Conservation (phyloP, 1,140 invertebrate species). For the Psix sp. region DNA sequence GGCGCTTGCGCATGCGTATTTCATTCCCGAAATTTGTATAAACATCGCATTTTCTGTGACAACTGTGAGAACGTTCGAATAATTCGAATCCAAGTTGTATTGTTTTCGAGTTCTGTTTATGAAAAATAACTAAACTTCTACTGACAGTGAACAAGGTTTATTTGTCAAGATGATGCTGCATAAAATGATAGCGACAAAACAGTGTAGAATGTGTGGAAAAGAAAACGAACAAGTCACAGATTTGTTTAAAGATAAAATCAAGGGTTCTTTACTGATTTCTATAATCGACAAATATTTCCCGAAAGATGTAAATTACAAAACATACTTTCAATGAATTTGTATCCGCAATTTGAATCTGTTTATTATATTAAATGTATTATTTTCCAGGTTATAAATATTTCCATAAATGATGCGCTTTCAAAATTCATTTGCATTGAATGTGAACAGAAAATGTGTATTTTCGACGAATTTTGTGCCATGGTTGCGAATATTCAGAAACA, state of each 20-base stretch:
- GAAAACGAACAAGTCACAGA: conserved; percentile 70
- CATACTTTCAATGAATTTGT: background rate
- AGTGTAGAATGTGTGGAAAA: conserved; percentile 72
- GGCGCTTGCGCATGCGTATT: conserved; percentile 6
- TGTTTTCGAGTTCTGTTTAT: no score
- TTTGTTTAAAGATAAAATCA: conserved; percentile 70
- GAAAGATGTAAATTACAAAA: conserved; percentile 66
- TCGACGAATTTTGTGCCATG: conserved; percentile 72
- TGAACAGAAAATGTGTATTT: conserved; percentile 69
- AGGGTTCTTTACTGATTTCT: conserved; percentile 67
- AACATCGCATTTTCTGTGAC: conserved; percentile 19
- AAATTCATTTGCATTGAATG: conserved; percentile 73
- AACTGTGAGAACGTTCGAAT: background rate
- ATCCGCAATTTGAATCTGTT: no score
- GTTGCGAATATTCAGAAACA: conserved; percentile 73
- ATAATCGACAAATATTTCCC: conserved; percentile 73
- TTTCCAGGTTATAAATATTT: conserved; percentile 69
- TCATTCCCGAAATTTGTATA: conserved; percentile 1
- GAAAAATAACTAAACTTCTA: no score
- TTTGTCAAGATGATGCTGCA: conserved; percentile 67
- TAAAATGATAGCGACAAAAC: conserved; percentile 62
- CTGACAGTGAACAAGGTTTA: no score
- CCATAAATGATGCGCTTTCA: conserved; percentile 65
- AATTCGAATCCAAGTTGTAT: no score
- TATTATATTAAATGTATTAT: conserved; percentile 13